Base-by-base conservation (phyloP, 1,140 invertebrate genomes). In the Brevipalpus yothersi region DNA sequence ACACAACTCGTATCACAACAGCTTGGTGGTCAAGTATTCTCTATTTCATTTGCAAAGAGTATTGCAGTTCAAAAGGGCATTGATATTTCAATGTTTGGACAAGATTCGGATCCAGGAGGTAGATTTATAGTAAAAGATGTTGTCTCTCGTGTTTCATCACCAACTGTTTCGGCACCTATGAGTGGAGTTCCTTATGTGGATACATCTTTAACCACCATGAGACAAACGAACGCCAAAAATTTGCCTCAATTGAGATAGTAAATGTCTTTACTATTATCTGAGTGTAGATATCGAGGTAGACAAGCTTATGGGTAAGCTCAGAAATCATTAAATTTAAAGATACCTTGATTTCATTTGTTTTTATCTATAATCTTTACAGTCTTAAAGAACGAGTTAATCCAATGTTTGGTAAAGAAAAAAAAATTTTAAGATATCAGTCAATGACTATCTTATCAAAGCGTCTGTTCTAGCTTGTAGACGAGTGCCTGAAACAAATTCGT, bases 391-490 rank as follows among this genome's bases (percentile, higher is more conserved):
- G 79, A 60, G 69, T 84, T 41, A 84, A 84, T 69, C 82, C 82
- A 59, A 73, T 82, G 63, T 72, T 93, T 41, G 81, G 82, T 54
- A 88, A 87, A 67, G 78, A 88, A 21, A n/a, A n/a, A n/a, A n/a
- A n/a, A 82, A 82, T 57, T 66, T 74, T n/a, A 89, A 93, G 72
- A 67, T 98, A 13, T 94, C 90, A 23, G 79, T 97, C 0, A 98
- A 97, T 70, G 94, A 98, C 71, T 94, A 98, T 66, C 83, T 99
- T 54, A 86, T 98, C 51, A 98, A 98, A 64, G 93, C 88, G 1
- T 80, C 86, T 17, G 90, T 92, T 4, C 75, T 89, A 58, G 87
- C 94, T 10, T 90, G 84, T 71, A 81, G 81, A 68, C 84, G 85
- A 71, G 85, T 98, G 56, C 94, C 94, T 1, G 86, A 93, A 67